Conservation (phyloP, 2,797 vertebrate species). For the Poecile montanus region DNA sequence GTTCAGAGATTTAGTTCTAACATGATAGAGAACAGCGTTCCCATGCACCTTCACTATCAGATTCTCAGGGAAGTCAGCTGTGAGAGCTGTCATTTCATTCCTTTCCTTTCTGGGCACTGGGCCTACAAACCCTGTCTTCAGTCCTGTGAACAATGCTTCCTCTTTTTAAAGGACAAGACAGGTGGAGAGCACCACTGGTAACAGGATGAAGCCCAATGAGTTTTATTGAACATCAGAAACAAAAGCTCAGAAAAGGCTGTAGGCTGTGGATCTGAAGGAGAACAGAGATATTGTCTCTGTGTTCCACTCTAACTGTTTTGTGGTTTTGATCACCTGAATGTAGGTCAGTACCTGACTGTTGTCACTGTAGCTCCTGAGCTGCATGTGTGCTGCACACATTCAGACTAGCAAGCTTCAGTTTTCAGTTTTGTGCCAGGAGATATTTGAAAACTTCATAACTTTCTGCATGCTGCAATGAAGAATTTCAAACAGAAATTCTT, state of each 20-base stretch:
- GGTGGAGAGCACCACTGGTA: background rate
- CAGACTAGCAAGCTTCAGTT: background rate
- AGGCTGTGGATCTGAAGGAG: background rate
- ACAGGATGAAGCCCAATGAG: background rate
- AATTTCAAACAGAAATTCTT: background rate
- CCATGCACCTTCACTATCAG: background rate
- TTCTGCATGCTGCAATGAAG: background rate
- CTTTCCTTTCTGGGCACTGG: background rate
- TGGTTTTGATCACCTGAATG: background rate
- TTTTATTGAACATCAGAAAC: background rate
- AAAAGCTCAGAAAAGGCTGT: background rate
- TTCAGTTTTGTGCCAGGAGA: background rate
- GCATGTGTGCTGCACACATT: fast-evolving
- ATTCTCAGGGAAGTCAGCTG: background rate
- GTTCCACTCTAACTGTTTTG: background rate
- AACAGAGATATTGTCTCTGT: background rate
- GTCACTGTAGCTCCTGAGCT: background rate
- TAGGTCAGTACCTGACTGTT: background rate
- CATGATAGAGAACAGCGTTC: background rate
- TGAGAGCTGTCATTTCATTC: background rate
- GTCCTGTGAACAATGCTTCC: background rate
- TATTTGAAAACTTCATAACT: background rate
- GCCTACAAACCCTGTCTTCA: fast-evolving
- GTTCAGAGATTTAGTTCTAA: background rate
- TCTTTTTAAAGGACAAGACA: background rate